phyloP scores from a whole-genome alignment of 2,888 invertebrate species.

The Ophion costatus region DNA sequence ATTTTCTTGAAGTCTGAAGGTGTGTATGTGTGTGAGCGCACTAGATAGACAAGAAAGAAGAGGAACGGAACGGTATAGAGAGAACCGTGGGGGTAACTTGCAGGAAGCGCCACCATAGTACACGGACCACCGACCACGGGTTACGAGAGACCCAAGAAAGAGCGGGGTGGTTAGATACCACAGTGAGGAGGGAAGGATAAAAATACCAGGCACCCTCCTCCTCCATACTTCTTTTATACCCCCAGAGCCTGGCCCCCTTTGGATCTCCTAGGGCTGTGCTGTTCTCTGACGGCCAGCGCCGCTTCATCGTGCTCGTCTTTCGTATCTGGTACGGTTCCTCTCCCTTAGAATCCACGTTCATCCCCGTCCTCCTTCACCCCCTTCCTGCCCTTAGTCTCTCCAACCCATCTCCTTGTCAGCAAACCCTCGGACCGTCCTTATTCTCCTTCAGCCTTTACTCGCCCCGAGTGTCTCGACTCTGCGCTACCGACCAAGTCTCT shows the following conservation, averaged over 20 bases:
- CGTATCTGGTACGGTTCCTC: constrained; percentile 55
- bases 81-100: constrained; percentile 47
- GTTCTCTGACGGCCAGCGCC: constrained; percentile 60
- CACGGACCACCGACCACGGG: constrained; percentile 62
- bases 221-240: constrained; percentile 77
- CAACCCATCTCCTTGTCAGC: constrained; percentile 69
- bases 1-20: constrained; percentile 40
- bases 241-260: constrained; percentile 77
- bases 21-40: constrained; percentile 43
- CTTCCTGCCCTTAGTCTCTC: constrained; percentile 45
- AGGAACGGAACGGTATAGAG: constrained; percentile 48
- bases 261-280: constrained; percentile 71
- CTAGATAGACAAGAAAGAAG: constrained; percentile 38
- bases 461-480: constrained; percentile 69
- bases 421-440: constrained; percentile 76
- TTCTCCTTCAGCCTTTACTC: constrained; percentile 78
- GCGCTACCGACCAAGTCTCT: constrained; percentile 77
- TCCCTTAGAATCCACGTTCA: constrained; percentile 49
- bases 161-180: constrained; percentile 57
- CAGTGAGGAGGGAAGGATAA: constrained; percentile 73
- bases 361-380: constrained; percentile 39
- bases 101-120: constrained; percentile 50
- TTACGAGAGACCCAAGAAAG: constrained; percentile 54
- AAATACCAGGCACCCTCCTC: constrained; percentile 75
- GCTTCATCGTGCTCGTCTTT: constrained; percentile 57